Conservation (phyloP, 2,888 invertebrate species). For the Euclidia mi region DNA sequence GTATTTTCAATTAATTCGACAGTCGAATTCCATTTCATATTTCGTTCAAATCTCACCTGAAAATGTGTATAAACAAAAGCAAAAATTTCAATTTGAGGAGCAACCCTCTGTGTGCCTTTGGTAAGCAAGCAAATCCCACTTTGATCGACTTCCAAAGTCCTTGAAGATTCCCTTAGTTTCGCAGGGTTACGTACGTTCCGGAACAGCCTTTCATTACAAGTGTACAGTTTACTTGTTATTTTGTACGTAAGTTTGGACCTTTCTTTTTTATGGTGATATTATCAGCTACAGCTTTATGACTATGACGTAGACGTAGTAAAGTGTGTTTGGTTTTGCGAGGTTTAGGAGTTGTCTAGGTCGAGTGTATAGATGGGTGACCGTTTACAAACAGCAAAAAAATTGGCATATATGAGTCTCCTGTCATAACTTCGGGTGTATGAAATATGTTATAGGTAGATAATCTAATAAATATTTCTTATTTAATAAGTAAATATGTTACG, state of each 20-base stretch:
- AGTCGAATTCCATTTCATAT: conserved; percentile 44
- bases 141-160: conserved; percentile 81
- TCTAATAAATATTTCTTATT: no score
- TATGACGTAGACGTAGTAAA: no score
- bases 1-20: conserved; percentile 43
- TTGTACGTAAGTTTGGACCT: conserved; percentile 17
- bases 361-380: no score
- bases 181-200: conserved; percentile 69
- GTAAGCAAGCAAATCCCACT: conserved; percentile 81
- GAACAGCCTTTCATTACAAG: conserved; percentile 58
- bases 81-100: conserved; percentile 81
- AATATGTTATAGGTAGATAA: no score
- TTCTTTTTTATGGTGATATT: conserved; percentile 7
- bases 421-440: no score
- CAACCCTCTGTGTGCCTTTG: conserved; percentile 63
- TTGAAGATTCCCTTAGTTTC: conserved; percentile 67
- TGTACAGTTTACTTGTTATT: conserved; percentile 23
- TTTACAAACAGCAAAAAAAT: no score
- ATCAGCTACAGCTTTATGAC: not conserved
- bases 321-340: no score
- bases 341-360: no score
- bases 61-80: conserved; percentile 79
- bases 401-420: no score
- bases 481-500: no score
- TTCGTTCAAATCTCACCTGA: conserved; percentile 69